phyloP scores from a whole-genome alignment of 2,113 vertebrate genomes.

The Suncus etruscus region DNA sequence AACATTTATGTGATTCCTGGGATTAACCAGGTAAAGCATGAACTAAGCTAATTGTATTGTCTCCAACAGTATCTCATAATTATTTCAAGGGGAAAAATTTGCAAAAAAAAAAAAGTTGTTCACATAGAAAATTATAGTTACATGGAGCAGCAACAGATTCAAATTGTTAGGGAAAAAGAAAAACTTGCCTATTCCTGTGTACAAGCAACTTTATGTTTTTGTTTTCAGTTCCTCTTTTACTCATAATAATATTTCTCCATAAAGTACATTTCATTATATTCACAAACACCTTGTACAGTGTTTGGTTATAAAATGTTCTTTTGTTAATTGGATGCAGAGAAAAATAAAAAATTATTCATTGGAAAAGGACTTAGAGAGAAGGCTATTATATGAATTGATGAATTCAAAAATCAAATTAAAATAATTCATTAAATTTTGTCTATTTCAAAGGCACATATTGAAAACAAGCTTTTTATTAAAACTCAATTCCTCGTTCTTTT shows the following conservation, averaged over 20 bases:
- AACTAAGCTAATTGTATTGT: too few species aligned
- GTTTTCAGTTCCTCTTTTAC: not conserved
- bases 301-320: not conserved
- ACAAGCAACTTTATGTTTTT: not conserved
- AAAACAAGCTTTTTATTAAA: conserved; percentile 27
- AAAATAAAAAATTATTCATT: not conserved
- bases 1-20: too few species aligned
- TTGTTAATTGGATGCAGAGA: not conserved
- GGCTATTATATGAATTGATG: conserved; percentile 34
- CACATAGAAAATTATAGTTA: not conserved
- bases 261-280: not conserved
- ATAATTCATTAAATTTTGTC: not conserved
- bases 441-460: conserved; percentile 16
- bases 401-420: conserved; percentile 47
- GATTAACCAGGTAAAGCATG: too few species aligned
- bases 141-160: not conserved
- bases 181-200: not conserved
- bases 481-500: not conserved
- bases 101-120: too few species aligned
- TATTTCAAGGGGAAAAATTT: not conserved
- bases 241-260: not conserved
- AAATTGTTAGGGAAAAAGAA: not conserved
- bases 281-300: not conserved
- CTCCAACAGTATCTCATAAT: too few species aligned
- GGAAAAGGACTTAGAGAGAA: not conserved